Conservation (phyloP, 2,888 invertebrate species). For the Dilophus febrilis region DNA sequence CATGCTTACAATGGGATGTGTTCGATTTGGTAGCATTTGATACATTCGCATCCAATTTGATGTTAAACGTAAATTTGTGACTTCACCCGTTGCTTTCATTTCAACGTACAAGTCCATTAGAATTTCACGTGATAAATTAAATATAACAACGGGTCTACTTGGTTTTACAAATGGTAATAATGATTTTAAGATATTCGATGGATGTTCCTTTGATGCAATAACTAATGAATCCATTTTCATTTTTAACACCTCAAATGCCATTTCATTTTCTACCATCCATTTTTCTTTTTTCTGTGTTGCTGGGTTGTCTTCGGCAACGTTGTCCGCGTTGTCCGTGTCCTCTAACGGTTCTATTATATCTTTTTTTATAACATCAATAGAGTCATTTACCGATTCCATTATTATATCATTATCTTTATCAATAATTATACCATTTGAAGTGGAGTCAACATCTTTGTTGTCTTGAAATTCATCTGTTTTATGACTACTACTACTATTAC, state of each 20-base stretch:
- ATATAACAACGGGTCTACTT: slow-evolving; percentile 74
- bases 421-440: background rate
- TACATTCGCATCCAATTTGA: slow-evolving; percentile 80
- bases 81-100: slow-evolving; percentile 52
- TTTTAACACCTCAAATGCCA: slow-evolving; percentile 42
- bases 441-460: background rate
- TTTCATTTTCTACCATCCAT: slow-evolving; percentile 53
- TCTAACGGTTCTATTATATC: too few species aligned
- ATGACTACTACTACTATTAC: background rate
- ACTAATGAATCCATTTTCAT: slow-evolving; percentile 56
- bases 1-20: slow-evolving; percentile 90
- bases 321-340: background rate
- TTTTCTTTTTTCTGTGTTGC: slow-evolving; percentile 39
- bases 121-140: slow-evolving; percentile 63
- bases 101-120: slow-evolving; percentile 66
- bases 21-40: slow-evolving; percentile 78
- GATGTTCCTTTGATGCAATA: slow-evolving; percentile 73
- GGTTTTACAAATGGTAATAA: slow-evolving; percentile 60
- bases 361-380: background rate
- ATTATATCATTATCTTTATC: slow-evolving; percentile 21
- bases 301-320: background rate
- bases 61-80: slow-evolving; percentile 59
- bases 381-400: slow-evolving; percentile 18
- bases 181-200: slow-evolving; percentile 56
- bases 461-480: too few species aligned